phyloP scores from a whole-genome alignment of 1,140 invertebrate species.

The Drosophila parabipectinata region DNA sequence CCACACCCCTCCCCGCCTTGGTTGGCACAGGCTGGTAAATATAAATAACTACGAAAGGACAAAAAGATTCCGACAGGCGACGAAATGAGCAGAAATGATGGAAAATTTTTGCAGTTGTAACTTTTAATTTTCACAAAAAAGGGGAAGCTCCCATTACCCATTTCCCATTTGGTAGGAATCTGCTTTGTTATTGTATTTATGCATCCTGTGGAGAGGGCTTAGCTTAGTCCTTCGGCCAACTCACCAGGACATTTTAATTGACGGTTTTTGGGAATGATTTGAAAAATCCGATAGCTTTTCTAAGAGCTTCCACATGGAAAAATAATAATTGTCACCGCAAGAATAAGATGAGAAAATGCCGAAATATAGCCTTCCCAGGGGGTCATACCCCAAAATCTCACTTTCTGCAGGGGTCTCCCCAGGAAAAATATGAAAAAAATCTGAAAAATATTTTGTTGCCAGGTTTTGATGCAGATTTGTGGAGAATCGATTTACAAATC shows the following conservation, averaged over 20 bases:
- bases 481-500: no score
- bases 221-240: background rate
- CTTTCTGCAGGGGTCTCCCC: no score
- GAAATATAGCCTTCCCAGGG: no score
- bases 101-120: slow-evolving; percentile 27
- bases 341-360: no score
- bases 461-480: no score
- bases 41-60: slow-evolving; percentile 19
- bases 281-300: no score
- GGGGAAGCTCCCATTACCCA: background rate
- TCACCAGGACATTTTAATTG: slow-evolving; percentile 6
- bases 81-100: slow-evolving; percentile 17
- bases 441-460: no score
- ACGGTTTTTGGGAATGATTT: background rate
- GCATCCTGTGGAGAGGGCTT: background rate
- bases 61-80: slow-evolving; percentile 20
- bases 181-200: background rate
- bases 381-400: no score
- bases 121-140: slow-evolving; percentile 32
- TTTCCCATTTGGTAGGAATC: slow-evolving; percentile 1
- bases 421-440: no score
- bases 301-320: background rate
- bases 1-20: background rate
- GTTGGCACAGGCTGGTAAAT: slow-evolving; percentile 17
- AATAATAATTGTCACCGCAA: no score